Evolutionary conservation across 2,888 invertebrate species (phyloP), one percentile per base, ranked within the genome.

Genomic region (Crepidodera aurea): DNA sequence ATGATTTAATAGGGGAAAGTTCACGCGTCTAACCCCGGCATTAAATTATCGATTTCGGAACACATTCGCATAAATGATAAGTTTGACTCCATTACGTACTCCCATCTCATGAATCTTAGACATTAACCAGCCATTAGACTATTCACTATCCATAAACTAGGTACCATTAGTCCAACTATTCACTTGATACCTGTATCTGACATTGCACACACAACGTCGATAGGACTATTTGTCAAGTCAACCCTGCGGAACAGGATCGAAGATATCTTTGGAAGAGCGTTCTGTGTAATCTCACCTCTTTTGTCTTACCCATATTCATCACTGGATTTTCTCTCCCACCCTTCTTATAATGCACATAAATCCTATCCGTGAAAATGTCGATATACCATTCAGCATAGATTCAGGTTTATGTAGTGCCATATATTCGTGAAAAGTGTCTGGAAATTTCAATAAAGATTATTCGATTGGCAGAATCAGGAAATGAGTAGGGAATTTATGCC

Each of bases 261-360:
- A 68, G 72, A 70, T 72, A 72, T 70, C 72, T 70, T 67, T 61
- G 69, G 66, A 68, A 66, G 67, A 63, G 63, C 58, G 60, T 63
- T 65, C 64, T 65, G 62, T 70, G 67, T 66, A 69, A 69, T 65
- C 71, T 65, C 70, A 66, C 64, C 70, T 69, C 73, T 70, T 72
- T 74, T 73, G 72, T 73, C 70, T 72, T 67, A 68, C 67, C 70
- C 65, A 69, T 71, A 74, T 74, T 74, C 73, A 73, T 73, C 68
- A 64, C 66, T 66, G 68, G 65, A 64, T 68, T 60, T 62, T 60
- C 64, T 42, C 55, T 46, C 48, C 42, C 55, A 15, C 51, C 55
- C 27, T 32, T 51, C 54, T 53, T 57, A 56, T 64, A 67, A 54
- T 42, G 55, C 55, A 54, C 62, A 64, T 64, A 64, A 64, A 64